Base-by-base conservation (phyloP, 2,797 vertebrate genomes). In the Prionace glauca region DNA sequence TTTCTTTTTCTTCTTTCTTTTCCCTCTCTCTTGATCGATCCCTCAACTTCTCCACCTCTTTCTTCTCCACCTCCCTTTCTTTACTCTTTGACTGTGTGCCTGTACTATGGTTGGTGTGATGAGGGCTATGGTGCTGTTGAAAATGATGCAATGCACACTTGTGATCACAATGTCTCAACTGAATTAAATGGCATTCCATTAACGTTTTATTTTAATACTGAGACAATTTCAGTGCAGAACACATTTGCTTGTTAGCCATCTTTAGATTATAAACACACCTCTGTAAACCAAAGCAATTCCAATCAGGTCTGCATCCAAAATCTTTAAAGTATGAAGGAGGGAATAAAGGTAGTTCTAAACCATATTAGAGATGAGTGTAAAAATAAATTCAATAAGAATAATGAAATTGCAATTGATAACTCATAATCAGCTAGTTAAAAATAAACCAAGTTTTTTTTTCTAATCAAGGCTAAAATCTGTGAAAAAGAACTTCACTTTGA, bases 41-140 rank as follows among this genome's bases (percentile, higher is more conserved):
- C 96, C 98, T 98, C 96, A 98, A 97, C 97, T 98, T 98, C 97
- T 99, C 98, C 97, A 98, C 97, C 84, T 99, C 99, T 98, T 99
- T 99, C 98, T 99, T 99, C 97, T 99, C 99, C 98, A 97, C 97
- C 98, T 99, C 99, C 98, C 97, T 98, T 98, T 99, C 99, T 97
- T 99, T 99, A 98, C 98, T 99, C 98, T 99, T 99, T 98, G 99
- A 99, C 97, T 98, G 98, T 98, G 98, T 96, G 97, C 98, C 97
- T 98, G 98, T 98, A 98, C 98, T 99, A 98, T 99, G 99, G 98
- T 97, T 99, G 98, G 98, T 96, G 98, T 99, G 98, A 98, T 99
- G 98, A 98, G 93, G 93, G 93, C 93, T 95, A 95, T 95, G 93
- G 50, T 95, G 93, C 93, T 95, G 93, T 95, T 95, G 74, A 95